These are phyloP conservation scores for Gyrodactylus salaris DNA, from an alignment of 1,140 invertebrate species.

Conservation along the genomic window DNA sequence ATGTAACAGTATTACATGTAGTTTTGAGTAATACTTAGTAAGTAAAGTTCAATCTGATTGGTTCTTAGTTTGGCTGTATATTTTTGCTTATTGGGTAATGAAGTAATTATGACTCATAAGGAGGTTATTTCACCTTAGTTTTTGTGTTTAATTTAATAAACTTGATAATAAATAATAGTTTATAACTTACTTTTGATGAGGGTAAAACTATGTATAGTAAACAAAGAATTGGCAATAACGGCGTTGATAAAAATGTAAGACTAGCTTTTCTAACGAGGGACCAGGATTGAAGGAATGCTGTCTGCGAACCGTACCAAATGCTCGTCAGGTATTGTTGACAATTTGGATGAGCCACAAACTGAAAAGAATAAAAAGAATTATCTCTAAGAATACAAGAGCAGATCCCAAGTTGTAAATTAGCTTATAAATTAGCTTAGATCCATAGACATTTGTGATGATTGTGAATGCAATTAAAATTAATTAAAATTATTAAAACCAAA, in stretches of 20 bases:
- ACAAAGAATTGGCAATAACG: conserved; percentile 4
- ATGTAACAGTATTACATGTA: too few relatives aligned
- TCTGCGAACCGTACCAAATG: conserved; percentile 9
- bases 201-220: conserved; percentile 5
- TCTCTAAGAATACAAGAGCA: too few relatives aligned
- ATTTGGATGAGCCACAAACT: conserved; percentile 11
- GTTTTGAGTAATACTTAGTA: too few relatives aligned
- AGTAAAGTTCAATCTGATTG: too few relatives aligned
- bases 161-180: not conserved
- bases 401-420: too few relatives aligned
- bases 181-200: not conserved
- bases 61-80: too few relatives aligned
- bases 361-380: not conserved
- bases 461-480: too few relatives aligned
- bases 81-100: too few relatives aligned
- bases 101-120: too few relatives aligned
- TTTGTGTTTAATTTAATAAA: not conserved
- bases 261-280: conserved; percentile 1
- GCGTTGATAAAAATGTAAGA: not conserved
- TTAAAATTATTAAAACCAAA: too few relatives aligned
- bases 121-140: not conserved
- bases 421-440: too few relatives aligned
- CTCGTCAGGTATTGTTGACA: conserved; percentile 10
- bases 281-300: conserved; percentile 9
- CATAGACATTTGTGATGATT: too few relatives aligned